phyloP scores from a whole-genome alignment of 1,140 invertebrate genomes.

The Bombus breviceps region DNA sequence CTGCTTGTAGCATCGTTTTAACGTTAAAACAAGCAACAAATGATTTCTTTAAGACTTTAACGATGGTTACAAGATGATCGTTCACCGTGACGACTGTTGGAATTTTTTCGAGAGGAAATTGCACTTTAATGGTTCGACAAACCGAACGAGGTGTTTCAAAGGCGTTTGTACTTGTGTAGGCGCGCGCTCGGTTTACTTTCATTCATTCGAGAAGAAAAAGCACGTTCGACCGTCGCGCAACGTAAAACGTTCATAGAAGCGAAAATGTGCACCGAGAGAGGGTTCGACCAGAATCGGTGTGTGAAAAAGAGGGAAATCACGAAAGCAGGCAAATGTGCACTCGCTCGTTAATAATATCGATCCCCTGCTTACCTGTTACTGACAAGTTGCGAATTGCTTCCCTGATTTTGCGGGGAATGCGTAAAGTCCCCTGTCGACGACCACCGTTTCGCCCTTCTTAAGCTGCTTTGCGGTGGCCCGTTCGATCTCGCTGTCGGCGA shows the following conservation, averaged over 20 bases:
- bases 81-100: background rate
- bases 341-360: conserved; percentile 38
- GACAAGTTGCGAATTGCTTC: conserved; percentile 78
- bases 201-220: background rate
- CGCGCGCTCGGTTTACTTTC: background rate
- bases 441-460: conserved; percentile 89
- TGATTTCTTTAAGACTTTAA: background rate
- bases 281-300: background rate
- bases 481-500: conserved; percentile 78
- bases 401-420: conserved; percentile 79
- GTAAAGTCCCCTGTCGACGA: conserved; percentile 92
- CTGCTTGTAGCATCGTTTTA: background rate
- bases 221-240: conserved; percentile 12
- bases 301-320: conserved; percentile 46
- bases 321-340: conserved; percentile 48
- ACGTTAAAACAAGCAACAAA: background rate
- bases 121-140: background rate
- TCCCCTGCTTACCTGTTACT: conserved; percentile 83
- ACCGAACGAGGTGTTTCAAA: background rate
- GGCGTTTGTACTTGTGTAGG: background rate
- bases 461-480: conserved; percentile 78
- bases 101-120: background rate
- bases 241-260: conserved; percentile 29
- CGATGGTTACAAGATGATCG: background rate
- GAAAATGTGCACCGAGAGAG: conserved; percentile 1